Evolutionary conservation across 1,140 invertebrate species (phyloP).

Genomic region (Diploscapter pachys): DNA sequence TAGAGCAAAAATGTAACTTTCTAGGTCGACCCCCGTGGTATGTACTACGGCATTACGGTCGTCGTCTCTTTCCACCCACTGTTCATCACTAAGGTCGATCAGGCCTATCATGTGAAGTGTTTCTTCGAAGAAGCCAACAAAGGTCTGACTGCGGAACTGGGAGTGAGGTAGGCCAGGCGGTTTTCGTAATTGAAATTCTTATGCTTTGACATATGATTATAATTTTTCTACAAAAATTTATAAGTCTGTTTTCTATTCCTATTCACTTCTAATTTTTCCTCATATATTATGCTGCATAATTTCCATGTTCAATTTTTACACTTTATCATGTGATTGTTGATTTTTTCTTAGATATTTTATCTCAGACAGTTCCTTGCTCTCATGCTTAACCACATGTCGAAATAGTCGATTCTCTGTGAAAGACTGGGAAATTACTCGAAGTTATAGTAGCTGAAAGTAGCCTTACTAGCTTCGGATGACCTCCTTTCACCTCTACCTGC

Average conservation of each 20-base stretch:
- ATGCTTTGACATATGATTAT: slow-evolving; percentile 29
- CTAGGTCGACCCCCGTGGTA: slow-evolving; percentile 55
- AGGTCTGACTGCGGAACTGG: slow-evolving; percentile 56
- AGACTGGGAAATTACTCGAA: no score
- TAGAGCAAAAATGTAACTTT: not conserved
- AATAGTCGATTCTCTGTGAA: no score
- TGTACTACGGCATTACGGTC: slow-evolving; percentile 58
- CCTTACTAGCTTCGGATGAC: no score
- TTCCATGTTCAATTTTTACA: no score
- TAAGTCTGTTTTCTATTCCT: slow-evolving; percentile 6
- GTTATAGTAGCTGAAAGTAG: no score
- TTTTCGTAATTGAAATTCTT: no score
- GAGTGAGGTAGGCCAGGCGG: slow-evolving; percentile 28
- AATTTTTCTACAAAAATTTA: not conserved
- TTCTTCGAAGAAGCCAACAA: slow-evolving; percentile 57
- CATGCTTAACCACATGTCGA: no score
- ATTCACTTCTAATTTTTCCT: not conserved
- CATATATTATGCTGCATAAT: slow-evolving; percentile 4
- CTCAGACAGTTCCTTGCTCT: no score
- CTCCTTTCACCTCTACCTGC: no score
- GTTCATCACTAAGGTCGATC: slow-evolving; percentile 59
- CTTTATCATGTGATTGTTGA: no score
- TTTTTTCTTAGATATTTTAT: no score
- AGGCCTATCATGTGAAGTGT: slow-evolving; percentile 58
- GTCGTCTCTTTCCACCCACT: slow-evolving; percentile 58